Evolutionary conservation across 2,113 vertebrate species (phyloP).

Genomic region (Campylorhamphus procurvoides): DNA sequence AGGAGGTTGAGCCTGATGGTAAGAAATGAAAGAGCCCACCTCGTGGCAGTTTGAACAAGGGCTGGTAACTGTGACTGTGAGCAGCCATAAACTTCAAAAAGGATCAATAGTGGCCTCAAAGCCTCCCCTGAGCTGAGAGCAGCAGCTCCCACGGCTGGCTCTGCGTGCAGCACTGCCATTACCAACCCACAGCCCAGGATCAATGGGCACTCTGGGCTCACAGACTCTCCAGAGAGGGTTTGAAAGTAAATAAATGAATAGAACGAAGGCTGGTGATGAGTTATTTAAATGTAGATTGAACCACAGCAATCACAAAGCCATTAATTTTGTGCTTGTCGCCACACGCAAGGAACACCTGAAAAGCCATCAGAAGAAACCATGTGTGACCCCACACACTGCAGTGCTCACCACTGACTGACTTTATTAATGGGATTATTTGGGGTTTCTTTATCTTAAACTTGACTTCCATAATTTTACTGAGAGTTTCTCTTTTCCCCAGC

Average conservation of each 20-base stretch:
- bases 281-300: neutral
- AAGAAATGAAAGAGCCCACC: constrained; percentile 2
- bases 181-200: rapidly evolving
- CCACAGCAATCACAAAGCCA: neutral
- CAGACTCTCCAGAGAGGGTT: neutral
- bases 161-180: neutral
- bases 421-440: neutral
- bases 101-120: constrained; percentile 45
- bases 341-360: neutral
- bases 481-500: neutral
- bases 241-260: neutral
- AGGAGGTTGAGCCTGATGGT: neutral
- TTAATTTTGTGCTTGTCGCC: neutral
- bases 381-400: neutral
- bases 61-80: neutral
- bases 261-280: neutral
- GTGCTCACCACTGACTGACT: neutral
- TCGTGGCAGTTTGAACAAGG: neutral
- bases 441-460: neutral
- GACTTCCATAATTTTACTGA: neutral
- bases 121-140: neutral
- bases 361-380: rapidly evolving
- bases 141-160: neutral
- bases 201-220: neutral
- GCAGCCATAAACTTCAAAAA: constrained; percentile 9